phyloP scores from a whole-genome alignment of 1,140 invertebrate genomes.

The Ooceraea biroi region DNA sequence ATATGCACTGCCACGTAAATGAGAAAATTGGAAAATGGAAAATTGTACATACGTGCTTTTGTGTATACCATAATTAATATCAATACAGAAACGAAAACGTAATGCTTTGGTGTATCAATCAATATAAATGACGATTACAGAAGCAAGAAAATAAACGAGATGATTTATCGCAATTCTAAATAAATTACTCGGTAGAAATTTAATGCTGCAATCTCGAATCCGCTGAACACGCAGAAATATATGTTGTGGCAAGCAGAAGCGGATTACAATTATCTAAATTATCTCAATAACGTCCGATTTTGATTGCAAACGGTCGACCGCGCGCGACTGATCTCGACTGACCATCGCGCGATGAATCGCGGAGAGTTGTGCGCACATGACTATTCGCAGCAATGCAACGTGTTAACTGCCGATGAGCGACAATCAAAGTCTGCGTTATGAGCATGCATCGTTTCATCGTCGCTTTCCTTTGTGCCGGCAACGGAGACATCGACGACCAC shows the following conservation, averaged over 20 bases:
- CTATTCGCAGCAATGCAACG: constrained; percentile 46
- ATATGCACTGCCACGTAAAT: neutral
- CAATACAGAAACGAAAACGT: neutral
- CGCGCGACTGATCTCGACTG: neutral
- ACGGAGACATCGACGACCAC: neutral
- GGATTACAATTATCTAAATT: neutral
- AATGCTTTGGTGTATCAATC: neutral
- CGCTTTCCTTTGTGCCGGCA: constrained; percentile 58
- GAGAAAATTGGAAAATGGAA: neutral
- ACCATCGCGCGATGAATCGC: neutral
- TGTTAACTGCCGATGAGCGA: constrained; percentile 54
- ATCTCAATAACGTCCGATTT: constrained; percentile 1
- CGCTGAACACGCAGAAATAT: neutral
- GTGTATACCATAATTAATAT: neutral
- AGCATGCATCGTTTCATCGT: constrained; percentile 56
- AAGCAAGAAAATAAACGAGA: neutral
- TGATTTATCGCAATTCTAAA: neutral
- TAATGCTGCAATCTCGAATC: neutral
- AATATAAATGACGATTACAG: neutral
- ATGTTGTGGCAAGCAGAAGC: too few relatives aligned
- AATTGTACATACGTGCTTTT: too few relatives aligned
- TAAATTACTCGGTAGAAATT: neutral
- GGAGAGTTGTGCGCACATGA: neutral
- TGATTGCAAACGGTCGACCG: neutral
- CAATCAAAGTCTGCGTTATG: constrained; percentile 63